These are phyloP conservation scores for Panulirus ornatus DNA, from an alignment of 1,140 invertebrate species.

Conservation along the genomic window DNA sequence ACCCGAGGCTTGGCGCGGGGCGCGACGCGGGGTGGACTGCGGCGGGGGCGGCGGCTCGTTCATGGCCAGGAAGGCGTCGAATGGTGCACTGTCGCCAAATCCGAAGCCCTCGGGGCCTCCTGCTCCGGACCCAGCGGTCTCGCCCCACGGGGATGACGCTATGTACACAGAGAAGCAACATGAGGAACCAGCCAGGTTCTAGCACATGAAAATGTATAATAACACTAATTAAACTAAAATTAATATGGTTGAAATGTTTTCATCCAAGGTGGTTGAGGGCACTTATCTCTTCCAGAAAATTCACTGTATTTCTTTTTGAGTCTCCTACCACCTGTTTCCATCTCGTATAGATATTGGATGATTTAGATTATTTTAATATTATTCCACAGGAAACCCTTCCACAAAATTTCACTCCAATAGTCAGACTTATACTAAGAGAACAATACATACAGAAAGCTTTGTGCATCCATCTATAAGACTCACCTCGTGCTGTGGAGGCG, in stretches of 20 bases:
- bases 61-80: conserved; percentile 90
- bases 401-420: not conserved
- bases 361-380: no score
- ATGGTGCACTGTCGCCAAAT: conserved; percentile 82
- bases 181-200: no score
- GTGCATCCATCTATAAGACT: conserved; percentile 5
- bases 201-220: no score
- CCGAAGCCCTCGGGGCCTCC: conserved; percentile 77
- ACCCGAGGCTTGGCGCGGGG: conserved; percentile 82
- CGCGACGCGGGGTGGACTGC: conserved; percentile 80
- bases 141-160: conserved; percentile 73
- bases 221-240: no score
- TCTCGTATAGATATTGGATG: no score
- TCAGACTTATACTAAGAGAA: no score
- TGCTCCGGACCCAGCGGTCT: conserved; percentile 79
- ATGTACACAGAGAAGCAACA: no score
- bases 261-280: no score
- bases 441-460: no score
- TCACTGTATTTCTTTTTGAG: not conserved
- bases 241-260: no score
- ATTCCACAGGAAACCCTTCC: not conserved
- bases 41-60: conserved; percentile 84
- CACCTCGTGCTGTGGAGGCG: conserved; percentile 74
- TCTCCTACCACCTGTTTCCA: not conserved
- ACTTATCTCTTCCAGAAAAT: no score